Percentiles rank a stretch among this genome's conserved stretches.
phyloP scores from a whole-genome alignment of 64 coral and sea anemone species.

The Platygyra sinensis region DNA sequence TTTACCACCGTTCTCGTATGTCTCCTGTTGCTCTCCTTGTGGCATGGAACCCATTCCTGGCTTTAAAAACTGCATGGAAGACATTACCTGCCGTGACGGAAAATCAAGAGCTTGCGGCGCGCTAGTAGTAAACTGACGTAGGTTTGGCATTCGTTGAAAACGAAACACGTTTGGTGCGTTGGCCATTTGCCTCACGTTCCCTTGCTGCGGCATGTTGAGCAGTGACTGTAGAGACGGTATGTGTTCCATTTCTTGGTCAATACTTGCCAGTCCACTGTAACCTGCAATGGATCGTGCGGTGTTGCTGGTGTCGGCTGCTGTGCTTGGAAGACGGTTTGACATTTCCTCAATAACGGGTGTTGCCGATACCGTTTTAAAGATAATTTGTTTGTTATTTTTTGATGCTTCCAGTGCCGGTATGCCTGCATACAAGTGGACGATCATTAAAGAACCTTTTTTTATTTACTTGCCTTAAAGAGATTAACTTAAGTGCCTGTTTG shows the following conservation, averaged over 20 bases:
- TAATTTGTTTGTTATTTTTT: conserved; percentile 1
- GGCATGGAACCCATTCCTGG: not conserved
- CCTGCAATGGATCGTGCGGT: not conserved
- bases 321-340: not conserved
- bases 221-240: conserved; percentile 7
- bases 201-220: not conserved
- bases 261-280: conserved; percentile 1
- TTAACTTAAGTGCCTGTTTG: too few relatives aligned
- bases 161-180: not conserved
- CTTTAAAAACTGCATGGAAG: not conserved
- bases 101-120: not conserved
- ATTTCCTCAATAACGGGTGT: conserved; percentile 10
- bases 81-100: not conserved
- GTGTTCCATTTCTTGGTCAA: not conserved
- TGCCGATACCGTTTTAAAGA: conserved; percentile 11
- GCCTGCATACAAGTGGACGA: not conserved
- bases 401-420: not conserved
- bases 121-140: not conserved
- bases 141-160: not conserved
- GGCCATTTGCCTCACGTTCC: not conserved
- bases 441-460: not conserved
- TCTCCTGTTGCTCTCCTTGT: not conserved
- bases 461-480: too few relatives aligned
- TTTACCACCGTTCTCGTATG: conserved; percentile 10
- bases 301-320: not conserved